These are phyloP conservation scores for Zaprionus taronus DNA, from an alignment of 1,140 invertebrate genomes.

Conservation along the genomic window DNA sequence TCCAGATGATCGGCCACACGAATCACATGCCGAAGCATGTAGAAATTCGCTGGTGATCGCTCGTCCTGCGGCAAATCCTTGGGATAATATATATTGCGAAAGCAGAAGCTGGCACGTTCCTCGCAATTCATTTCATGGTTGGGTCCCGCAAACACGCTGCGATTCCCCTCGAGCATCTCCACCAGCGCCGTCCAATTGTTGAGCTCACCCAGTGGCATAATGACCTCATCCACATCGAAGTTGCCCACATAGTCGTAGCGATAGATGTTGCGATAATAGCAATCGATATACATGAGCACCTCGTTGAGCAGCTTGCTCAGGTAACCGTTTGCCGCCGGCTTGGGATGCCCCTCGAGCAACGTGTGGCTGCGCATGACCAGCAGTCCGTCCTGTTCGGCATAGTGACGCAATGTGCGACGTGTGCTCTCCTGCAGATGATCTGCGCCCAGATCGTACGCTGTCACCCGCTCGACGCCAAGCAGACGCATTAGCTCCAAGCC, in stretches of 20 bases:
- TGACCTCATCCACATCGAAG: constrained; percentile 96
- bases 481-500: constrained; percentile 95
- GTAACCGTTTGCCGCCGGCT: constrained; percentile 91
- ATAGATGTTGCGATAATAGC: constrained; percentile 95
- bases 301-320: constrained; percentile 95
- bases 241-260: constrained; percentile 94
- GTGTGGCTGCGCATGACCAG: constrained; percentile 92
- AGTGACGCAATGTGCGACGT: constrained; percentile 88
- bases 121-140: constrained; percentile 1
- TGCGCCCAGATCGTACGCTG: constrained; percentile 91
- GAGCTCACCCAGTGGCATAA: constrained; percentile 88
- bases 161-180: constrained; percentile 14
- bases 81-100: constrained; percentile 96
- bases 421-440: constrained; percentile 19
- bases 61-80: constrained; percentile 90
- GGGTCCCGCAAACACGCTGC: background rate
- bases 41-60: constrained; percentile 91
- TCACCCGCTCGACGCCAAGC: constrained; percentile 94
- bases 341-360: constrained; percentile 87
- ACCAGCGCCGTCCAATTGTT: constrained; percentile 41
- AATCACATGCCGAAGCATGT: constrained; percentile 96
- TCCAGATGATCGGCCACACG: constrained; percentile 93
- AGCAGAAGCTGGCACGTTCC: constrained; percentile 90
- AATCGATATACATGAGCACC: constrained; percentile 97
- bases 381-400: constrained; percentile 87